Evolutionary conservation across 2,888 invertebrate species (phyloP).

Genomic region (Isoperla grammatica): DNA sequence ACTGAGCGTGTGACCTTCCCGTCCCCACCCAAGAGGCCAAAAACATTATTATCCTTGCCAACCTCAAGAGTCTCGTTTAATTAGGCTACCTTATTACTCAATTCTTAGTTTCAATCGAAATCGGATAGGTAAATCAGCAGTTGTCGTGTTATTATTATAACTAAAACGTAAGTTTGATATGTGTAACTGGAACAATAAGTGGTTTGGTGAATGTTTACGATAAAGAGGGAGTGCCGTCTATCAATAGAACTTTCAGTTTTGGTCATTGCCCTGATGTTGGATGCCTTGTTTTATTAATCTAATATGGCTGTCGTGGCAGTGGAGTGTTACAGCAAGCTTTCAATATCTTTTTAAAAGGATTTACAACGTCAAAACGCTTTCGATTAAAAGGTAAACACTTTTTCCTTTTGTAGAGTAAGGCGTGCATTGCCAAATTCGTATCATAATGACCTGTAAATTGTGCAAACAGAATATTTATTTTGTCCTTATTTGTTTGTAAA

Average conservation of each 20-base stretch:
- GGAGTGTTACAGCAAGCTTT: conserved; percentile 8
- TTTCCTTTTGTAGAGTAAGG: no score
- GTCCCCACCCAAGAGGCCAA: conserved; percentile 23
- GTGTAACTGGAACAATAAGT: background rate
- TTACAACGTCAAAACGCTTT: no score
- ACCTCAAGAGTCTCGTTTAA: conserved; percentile 14
- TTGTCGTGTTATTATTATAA: no score
- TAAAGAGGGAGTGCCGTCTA: conserved; percentile 10
- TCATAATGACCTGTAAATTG: no score
- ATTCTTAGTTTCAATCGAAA: no score
- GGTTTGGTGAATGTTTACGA: background rate
- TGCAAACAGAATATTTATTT: no score
- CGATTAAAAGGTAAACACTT: no score
- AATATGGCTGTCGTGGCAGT: conserved; percentile 29
- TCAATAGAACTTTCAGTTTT: background rate
- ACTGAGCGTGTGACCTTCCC: conserved; percentile 40
- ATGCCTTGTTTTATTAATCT: conserved; percentile 23
- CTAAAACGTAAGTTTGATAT: no score
- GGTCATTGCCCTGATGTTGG: conserved; percentile 20
- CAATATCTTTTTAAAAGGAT: no score
- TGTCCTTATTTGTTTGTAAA: no score
- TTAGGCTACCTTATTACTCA: no score
- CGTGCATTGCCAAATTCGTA: no score
- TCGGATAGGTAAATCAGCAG: background rate
- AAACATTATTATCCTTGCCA: conserved; percentile 24